Percentiles rank a stretch among this genome's conserved stretches.
phyloP scores from a whole-genome alignment of 2,113 vertebrate genomes.

The Cynopterus brachyotis region DNA sequence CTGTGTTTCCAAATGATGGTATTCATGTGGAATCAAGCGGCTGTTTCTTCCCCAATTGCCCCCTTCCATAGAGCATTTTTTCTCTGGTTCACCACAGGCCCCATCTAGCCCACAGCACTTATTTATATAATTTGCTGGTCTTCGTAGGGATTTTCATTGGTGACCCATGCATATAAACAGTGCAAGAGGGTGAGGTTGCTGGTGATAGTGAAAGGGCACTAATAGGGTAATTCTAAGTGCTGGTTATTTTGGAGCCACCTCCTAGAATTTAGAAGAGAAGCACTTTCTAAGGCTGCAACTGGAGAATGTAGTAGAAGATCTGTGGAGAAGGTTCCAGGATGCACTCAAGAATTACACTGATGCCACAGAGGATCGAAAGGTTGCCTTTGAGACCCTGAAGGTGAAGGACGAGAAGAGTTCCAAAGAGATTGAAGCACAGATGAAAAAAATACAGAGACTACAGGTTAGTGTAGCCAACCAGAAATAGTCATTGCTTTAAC shows the following conservation, averaged over 20 bases:
- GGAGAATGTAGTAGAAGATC: slow-evolving; percentile 77
- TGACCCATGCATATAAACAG: background rate
- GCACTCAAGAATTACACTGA: slow-evolving; percentile 79
- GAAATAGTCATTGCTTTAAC: background rate
- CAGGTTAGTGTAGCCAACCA: slow-evolving; percentile 81
- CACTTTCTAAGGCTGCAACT: slow-evolving; percentile 83
- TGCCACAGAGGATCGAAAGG: slow-evolving; percentile 82
- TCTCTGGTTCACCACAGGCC: background rate
- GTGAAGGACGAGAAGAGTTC: slow-evolving; percentile 84
- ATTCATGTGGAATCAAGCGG: background rate
- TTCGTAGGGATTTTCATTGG: slow-evolving; percentile 6
- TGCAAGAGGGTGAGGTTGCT: background rate
- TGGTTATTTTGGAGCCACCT: slow-evolving; percentile 21
- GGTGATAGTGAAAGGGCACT: background rate
- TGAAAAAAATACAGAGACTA: slow-evolving; percentile 86
- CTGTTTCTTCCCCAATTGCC: no score
- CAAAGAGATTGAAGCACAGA: slow-evolving; percentile 84
- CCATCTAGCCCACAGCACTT: background rate
- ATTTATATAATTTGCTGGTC: background rate
- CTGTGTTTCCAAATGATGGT: background rate
- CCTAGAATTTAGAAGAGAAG: slow-evolving; percentile 87
- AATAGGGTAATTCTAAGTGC: background rate
- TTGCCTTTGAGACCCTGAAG: slow-evolving; percentile 81
- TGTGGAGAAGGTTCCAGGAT: slow-evolving; percentile 85
- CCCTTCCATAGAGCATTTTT: background rate